Conservation (phyloP, 2,797 vertebrate genomes). For the Fringilla coelebs region DNA sequence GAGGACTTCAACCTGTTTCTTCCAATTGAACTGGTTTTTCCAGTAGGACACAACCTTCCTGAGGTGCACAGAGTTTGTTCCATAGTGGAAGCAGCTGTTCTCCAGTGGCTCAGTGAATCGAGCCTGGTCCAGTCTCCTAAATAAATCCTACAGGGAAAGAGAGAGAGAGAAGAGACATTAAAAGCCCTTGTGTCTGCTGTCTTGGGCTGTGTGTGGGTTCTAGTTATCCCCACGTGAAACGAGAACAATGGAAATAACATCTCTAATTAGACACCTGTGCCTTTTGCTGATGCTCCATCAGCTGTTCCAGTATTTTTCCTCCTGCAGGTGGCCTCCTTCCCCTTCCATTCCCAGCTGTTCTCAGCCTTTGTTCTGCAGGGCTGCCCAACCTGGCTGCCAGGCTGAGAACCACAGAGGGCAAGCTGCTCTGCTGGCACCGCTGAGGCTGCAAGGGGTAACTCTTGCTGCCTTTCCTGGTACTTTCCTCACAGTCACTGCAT, state of each 20-base stretch:
- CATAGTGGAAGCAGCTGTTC: slow-evolving; percentile 73
- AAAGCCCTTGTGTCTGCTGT: background rate
- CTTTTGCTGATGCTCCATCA: background rate
- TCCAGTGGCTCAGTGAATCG: slow-evolving; percentile 72
- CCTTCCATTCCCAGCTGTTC: slow-evolving; percentile 8
- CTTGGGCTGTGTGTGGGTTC: background rate
- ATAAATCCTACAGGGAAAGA: slow-evolving; percentile 67
- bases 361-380: background rate
- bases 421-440: background rate
- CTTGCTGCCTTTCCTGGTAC: background rate
- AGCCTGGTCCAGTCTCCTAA: slow-evolving; percentile 70
- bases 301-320: background rate
- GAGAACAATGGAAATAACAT: background rate
- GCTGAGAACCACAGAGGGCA: background rate
- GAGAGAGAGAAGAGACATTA: background rate
- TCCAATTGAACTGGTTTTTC: slow-evolving; percentile 78
- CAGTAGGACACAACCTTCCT: slow-evolving; percentile 76
- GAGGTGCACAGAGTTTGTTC: slow-evolving; percentile 69
- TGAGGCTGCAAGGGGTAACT: background rate
- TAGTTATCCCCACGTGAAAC: background rate
- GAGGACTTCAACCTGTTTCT: slow-evolving; percentile 76
- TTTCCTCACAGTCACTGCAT: background rate
- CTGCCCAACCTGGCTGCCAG: background rate
- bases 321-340: slow-evolving; percentile 38
- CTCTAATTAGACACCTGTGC: background rate